A percentile compares a stretch with the other conserved stretches of the same genome.
These are phyloP conservation scores for Campylomormyrus numenius DNA, from an alignment of 2,113 vertebrate genomes.

Conservation along the genomic window DNA sequence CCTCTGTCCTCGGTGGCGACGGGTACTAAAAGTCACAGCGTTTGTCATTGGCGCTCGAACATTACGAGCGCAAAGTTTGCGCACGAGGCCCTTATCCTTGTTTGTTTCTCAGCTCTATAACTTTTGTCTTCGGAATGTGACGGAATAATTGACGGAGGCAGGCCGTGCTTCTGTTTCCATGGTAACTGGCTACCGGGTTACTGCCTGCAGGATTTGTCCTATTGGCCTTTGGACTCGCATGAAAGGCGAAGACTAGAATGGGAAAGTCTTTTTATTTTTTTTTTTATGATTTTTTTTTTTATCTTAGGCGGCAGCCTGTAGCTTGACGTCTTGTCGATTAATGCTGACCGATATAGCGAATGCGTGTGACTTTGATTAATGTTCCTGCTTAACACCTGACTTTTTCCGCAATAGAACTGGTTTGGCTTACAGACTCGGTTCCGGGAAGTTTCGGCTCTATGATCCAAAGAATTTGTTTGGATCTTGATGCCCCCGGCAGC, in stretches of 20 bases:
- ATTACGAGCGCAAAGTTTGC: neutral
- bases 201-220: slow-evolving; percentile 12
- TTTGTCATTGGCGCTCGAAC: neutral
- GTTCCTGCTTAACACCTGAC: neutral
- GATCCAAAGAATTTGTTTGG: neutral
- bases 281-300: neutral
- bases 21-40: neutral
- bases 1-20: neutral
- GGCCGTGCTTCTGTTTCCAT: slow-evolving; percentile 18
- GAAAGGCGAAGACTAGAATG: neutral
- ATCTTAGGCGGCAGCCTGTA: neutral
- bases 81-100: neutral
- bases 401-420: neutral
- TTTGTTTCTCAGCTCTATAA: neutral
- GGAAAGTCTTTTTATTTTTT: neutral
- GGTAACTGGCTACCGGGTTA: slow-evolving; percentile 17
- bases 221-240: slow-evolving; percentile 18
- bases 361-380: neutral
- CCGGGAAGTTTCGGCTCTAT: neutral
- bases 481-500: neutral
- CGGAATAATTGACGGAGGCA: slow-evolving; percentile 1
- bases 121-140: slow-evolving; percentile 17
- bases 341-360: neutral
- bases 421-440: neutral
- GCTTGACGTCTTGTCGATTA: neutral